Conservation (phyloP, 2,113 vertebrate species). For the Fulica atra region DNA sequence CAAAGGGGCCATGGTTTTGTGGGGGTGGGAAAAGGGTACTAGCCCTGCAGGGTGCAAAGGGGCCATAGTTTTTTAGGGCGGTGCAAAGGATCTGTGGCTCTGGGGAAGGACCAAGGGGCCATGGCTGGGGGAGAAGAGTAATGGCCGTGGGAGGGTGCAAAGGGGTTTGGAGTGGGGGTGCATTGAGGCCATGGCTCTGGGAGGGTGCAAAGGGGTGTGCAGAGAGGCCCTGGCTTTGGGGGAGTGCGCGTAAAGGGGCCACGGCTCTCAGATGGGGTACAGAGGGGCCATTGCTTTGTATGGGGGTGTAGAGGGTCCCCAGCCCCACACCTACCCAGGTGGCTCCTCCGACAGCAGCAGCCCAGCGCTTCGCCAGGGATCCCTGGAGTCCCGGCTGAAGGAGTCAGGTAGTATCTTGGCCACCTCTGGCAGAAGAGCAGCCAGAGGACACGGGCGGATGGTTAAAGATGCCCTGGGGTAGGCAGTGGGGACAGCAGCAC, state of each 20-base stretch:
- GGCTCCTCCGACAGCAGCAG: constrained; percentile 75
- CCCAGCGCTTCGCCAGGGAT: constrained; percentile 82
- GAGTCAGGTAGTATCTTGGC: constrained; percentile 84
- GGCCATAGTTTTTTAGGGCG: not conserved
- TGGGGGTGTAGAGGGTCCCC: not conserved
- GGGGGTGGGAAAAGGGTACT: not conserved
- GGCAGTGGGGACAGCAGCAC: not conserved
- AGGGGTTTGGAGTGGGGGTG: not conserved
- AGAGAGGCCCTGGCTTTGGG: not conserved
- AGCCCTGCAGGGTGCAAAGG: not conserved
- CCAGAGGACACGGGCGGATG: not conserved
- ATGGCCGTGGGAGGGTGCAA: too few relatives aligned
- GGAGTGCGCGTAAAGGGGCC: not conserved
- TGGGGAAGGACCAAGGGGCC: not conserved
- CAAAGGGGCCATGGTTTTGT: not conserved
- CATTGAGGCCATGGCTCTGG: not conserved
- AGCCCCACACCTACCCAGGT: constrained; percentile 71
- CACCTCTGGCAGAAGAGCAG: constrained; percentile 74
- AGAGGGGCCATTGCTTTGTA: not conserved
- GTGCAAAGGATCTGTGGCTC: not conserved
- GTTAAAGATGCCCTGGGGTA: rapidly evolving
- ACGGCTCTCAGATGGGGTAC: too few relatives aligned
- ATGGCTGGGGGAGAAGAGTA: not conserved
- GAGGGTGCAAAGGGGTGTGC: too few relatives aligned
- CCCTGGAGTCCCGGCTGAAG: constrained; percentile 84